These are phyloP conservation scores for Chascanopsetta lugubris DNA, from an alignment of 2,113 vertebrate genomes.

Conservation along the genomic window DNA sequence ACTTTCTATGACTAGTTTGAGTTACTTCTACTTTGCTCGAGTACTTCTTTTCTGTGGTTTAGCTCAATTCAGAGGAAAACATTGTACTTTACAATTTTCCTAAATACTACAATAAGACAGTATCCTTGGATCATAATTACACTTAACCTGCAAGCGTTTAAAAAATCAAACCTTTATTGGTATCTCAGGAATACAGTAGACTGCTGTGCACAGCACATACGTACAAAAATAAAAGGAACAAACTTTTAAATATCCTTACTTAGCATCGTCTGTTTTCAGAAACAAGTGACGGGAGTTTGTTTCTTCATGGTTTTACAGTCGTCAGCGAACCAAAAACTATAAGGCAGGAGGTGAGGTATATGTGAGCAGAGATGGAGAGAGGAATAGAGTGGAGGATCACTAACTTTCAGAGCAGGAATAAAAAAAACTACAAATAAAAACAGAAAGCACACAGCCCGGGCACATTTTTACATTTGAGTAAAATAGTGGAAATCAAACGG, in stretches of 20 bases:
- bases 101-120: background rate
- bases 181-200: conserved; percentile 87
- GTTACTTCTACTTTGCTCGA: no score
- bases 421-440: conserved; percentile 45
- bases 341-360: conserved; percentile 88
- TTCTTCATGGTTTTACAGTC: conserved; percentile 83
- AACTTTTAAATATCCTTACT: conserved; percentile 74
- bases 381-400: conserved; percentile 66
- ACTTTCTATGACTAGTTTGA: background rate
- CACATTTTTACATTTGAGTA: conserved; percentile 45
- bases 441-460: conserved; percentile 41
- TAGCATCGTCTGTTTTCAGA: conserved; percentile 78
- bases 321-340: conserved; percentile 82
- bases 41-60: background rate
- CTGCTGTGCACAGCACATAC: conserved; percentile 97
- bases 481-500: conserved; percentile 41
- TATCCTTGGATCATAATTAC: conserved; percentile 2
- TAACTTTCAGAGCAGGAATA: conserved; percentile 67
- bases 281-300: conserved; percentile 80
- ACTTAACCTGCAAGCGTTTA: conserved; percentile 43
- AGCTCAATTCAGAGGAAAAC: no score
- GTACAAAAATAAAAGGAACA: conserved; percentile 91
- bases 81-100: no score
- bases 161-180: conserved; percentile 83
- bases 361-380: conserved; percentile 77